phyloP scores from a whole-genome alignment of 92 coral and sea anemone species.

The Virgularia gustaviana region DNA sequence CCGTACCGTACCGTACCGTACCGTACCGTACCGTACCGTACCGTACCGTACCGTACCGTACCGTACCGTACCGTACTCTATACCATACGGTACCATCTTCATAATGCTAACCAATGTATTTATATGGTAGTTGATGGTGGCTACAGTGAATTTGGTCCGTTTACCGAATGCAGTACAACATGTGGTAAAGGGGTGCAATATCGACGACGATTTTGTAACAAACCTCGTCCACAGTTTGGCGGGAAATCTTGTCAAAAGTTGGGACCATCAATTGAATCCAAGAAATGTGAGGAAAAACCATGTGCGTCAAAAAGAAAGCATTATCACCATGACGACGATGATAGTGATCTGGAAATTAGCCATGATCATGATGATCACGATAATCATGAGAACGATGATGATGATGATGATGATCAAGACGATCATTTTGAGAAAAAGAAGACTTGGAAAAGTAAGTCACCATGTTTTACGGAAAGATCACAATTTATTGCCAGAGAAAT shows the following conservation, averaged over 20 bases:
- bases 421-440: constrained; percentile 19
- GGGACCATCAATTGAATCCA: constrained; percentile 77
- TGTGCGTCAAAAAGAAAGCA: constrained; percentile 43
- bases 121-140: constrained; percentile 70
- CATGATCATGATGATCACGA: background rate
- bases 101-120: too few relatives aligned
- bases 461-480: too few relatives aligned
- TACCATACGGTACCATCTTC: too few relatives aligned
- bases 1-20: background rate
- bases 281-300: constrained; percentile 37
- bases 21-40: background rate
- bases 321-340: background rate
- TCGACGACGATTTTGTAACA: constrained; percentile 76
- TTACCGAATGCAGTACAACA: constrained; percentile 90
- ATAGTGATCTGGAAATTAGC: background rate
- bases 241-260: constrained; percentile 72
- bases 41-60: background rate
- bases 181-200: constrained; percentile 86
- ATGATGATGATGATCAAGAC: background rate
- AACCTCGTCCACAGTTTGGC: constrained; percentile 71
- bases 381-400: background rate
- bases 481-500: too few relatives aligned
- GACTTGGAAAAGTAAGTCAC: too few relatives aligned
- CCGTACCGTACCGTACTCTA: background rate
- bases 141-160: constrained; percentile 66